These are phyloP conservation scores for Paraplagusia blochii DNA, from an alignment of 2,113 vertebrate genomes.

Conservation along the genomic window DNA sequence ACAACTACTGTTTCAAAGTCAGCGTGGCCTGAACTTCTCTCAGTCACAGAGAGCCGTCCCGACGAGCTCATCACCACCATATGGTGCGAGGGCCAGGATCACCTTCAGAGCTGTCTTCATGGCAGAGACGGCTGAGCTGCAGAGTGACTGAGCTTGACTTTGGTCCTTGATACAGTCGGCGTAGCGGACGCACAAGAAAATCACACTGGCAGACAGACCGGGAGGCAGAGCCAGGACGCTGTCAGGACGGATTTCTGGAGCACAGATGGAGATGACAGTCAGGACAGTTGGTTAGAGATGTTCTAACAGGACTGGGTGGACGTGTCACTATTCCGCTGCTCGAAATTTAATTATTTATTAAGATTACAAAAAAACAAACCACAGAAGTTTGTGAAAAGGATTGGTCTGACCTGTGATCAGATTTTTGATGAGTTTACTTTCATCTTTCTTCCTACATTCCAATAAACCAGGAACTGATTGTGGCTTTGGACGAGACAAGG, in stretches of 20 bases:
- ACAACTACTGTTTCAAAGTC: slow-evolving; percentile 29
- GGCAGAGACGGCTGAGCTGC: slow-evolving; percentile 50
- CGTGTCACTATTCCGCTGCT: too few species aligned
- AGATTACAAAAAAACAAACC: neutral
- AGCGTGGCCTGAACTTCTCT: neutral
- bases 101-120: slow-evolving; percentile 81
- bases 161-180: slow-evolving; percentile 63
- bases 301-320: too few species aligned
- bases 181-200: slow-evolving; percentile 78
- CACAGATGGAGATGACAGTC: slow-evolving; percentile 13
- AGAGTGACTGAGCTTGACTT: slow-evolving; percentile 53
- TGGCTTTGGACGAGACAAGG: neutral
- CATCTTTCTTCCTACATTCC: slow-evolving; percentile 74
- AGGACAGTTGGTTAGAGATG: too few species aligned
- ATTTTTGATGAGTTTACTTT: slow-evolving; percentile 76
- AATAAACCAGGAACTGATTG: slow-evolving; percentile 66
- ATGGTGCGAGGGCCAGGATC: slow-evolving; percentile 14
- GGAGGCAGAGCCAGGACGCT: slow-evolving; percentile 57
- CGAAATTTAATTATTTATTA: too few species aligned
- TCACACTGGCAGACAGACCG: slow-evolving; percentile 70
- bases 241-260: slow-evolving; percentile 72
- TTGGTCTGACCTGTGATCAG: slow-evolving; percentile 75
- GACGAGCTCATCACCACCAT: slow-evolving; percentile 23
- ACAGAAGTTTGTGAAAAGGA: neutral
- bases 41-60: slow-evolving; percentile 21